Base-by-base conservation (phyloP, 2,113 vertebrate genomes). In the Scomber colias region DNA sequence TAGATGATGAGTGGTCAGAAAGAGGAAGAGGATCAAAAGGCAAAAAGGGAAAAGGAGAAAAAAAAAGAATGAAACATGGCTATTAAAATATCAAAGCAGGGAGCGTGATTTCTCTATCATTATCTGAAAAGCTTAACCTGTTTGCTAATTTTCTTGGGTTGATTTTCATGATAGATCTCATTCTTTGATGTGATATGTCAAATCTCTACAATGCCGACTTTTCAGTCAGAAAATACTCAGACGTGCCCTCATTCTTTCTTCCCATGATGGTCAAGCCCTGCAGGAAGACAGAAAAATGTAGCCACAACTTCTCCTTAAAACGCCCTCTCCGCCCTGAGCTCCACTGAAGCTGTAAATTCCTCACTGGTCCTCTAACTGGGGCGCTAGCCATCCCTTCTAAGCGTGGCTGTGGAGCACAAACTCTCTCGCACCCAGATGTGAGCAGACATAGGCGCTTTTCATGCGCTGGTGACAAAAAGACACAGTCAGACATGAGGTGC, bases 311-410 rank as follows among this genome's bases (percentile, higher is more conserved):
- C 75, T 71, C 82, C 77, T 59, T 80, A 40, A 85, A 82, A 70
- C 78, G 66, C 76, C 80, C 49, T 66, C 67, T 63, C 82, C 77
- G 61, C 85, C 86, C 86, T 64, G 76, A 86, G 71, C 81, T 75
- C 51, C 76, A 83, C 71, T 57, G 82, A 82, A 87, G 92, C 88
- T 89, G 83, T 85, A 92, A 89, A 94, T 95, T 94, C 92, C 93
- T 87, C 90, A 88, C 87, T 44, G 62, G 46, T 55, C 63, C 85
- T 90, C 88, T 84, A 92, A 94, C 89, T 79, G 78, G 73, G 87
- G 82, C 55, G 62, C 72, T 5, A 48, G 87, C 82, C 67, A 48
- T 76, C 62, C 55, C 70, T 59, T 79, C 78, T 76, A 59, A 89
- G 89, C 54, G 48, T 3, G 57, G 27, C 88, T 57, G 55, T 69